phyloP scores from a whole-genome alignment of 2,888 invertebrate genomes.

The Athripsodes cinereus region DNA sequence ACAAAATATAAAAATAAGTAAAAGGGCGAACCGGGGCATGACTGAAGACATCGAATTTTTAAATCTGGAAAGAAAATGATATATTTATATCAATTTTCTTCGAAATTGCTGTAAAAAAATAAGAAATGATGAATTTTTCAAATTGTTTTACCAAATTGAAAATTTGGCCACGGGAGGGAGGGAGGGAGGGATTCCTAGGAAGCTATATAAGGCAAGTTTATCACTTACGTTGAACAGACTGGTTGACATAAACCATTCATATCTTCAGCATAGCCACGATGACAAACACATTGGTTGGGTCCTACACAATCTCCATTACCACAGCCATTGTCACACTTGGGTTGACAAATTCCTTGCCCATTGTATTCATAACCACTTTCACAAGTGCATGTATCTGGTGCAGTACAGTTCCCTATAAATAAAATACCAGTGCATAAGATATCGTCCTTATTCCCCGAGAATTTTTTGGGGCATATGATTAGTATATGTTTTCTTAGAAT shows the following conservation, averaged over 20 bases:
- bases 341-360: constrained; percentile 32
- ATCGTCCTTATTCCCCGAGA: no score
- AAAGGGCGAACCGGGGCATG: no score
- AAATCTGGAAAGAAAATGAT: not conserved
- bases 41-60: not conserved
- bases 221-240: constrained; percentile 36
- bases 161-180: no score
- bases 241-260: constrained; percentile 30
- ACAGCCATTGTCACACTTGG: constrained; percentile 41
- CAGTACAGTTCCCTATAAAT: constrained; percentile 41
- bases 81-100: no score
- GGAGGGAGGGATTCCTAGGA: no score
- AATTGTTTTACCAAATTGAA: no score
- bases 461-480: no score
- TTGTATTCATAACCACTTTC: constrained; percentile 42
- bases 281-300: constrained; percentile 51
- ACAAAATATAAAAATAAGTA: not conserved
- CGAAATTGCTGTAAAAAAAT: no score
- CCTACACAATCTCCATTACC: constrained; percentile 45
- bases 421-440: constrained; percentile 1
- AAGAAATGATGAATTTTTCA: no score
- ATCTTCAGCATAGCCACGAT: constrained; percentile 30
- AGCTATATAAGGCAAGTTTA: no score
- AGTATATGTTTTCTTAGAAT: no score
- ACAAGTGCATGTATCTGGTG: constrained; percentile 56